Percentiles rank a stretch among this genome's conserved stretches.
These are phyloP conservation scores for Zophobas atratus DNA, from an alignment of 1,140 invertebrate species.

Conservation along the genomic window DNA sequence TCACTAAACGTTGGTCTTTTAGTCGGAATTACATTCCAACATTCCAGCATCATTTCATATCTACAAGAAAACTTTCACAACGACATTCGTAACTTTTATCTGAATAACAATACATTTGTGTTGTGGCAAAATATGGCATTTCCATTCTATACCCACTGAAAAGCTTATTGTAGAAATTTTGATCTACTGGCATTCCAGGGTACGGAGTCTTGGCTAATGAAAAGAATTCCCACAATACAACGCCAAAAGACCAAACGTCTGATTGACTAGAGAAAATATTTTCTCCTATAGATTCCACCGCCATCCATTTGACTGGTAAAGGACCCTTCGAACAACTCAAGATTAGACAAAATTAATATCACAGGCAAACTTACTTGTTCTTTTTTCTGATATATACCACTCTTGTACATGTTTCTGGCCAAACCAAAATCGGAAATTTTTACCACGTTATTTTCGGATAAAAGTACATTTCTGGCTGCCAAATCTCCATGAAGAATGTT, in stretches of 20 bases:
- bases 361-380: constrained; percentile 79
- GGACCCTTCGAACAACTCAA: constrained; percentile 69
- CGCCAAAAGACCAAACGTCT: constrained; percentile 95
- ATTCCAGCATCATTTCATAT: constrained; percentile 88
- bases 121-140: constrained; percentile 83
- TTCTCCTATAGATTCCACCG: constrained; percentile 85
- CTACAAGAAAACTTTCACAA: constrained; percentile 67
- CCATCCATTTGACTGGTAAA: constrained; percentile 88
- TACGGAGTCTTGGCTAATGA: constrained; percentile 91
- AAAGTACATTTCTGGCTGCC: constrained; percentile 94
- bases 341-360: background rate
- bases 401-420: constrained; percentile 92
- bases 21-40: constrained; percentile 87
- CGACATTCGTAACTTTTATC: background rate
- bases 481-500: constrained; percentile 96
- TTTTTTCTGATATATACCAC: constrained; percentile 94
- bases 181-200: constrained; percentile 83
- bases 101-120: constrained; percentile 74
- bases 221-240: constrained; percentile 96
- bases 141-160: constrained; percentile 90
- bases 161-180: constrained; percentile 81
- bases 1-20: constrained; percentile 84
- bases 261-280: constrained; percentile 88
- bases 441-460: constrained; percentile 89
- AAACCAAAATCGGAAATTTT: constrained; percentile 98